These are phyloP conservation scores for Zoanthus sansibaricus DNA, from an alignment of 92 coral and sea anemone species.

Conservation along the genomic window DNA sequence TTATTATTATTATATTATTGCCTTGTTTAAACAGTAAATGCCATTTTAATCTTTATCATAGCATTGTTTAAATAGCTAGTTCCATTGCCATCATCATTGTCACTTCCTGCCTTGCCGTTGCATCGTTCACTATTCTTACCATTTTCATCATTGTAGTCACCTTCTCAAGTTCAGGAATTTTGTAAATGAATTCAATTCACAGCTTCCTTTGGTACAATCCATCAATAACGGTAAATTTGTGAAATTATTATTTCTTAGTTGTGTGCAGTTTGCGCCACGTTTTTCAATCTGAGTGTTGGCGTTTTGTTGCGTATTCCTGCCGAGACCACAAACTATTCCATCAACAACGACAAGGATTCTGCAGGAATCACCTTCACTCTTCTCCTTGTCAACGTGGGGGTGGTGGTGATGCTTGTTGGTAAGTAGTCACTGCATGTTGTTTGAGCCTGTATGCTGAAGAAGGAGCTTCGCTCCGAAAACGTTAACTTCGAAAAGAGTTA, in stretches of 20 bases:
- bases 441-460: too few species aligned
- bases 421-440: conserved; percentile 16
- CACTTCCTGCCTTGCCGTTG: background rate
- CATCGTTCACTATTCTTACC: background rate
- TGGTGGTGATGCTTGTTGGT: conserved; percentile 70
- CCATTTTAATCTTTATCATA: background rate
- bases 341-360: conserved; percentile 78
- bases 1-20: too few species aligned
- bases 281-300: conserved; percentile 77
- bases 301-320: conserved; percentile 67
- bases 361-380: conserved; percentile 72
- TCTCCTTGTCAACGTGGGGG: conserved; percentile 70
- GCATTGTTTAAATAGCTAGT: background rate
- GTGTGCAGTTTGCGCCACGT: conserved; percentile 71
- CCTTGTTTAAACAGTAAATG: too few species aligned
- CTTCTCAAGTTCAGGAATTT: too few species aligned
- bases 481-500: too few species aligned
- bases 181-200: background rate
- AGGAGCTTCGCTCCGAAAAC: too few species aligned
- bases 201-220: background rate
- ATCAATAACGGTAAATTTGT: too few species aligned
- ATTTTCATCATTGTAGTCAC: background rate
- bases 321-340: conserved; percentile 70
- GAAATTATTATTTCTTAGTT: conserved; percentile 17
- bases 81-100: background rate